Evolutionary conservation across 2,113 vertebrate species (phyloP).

Genomic region (Microcebus tavaratra): DNA sequence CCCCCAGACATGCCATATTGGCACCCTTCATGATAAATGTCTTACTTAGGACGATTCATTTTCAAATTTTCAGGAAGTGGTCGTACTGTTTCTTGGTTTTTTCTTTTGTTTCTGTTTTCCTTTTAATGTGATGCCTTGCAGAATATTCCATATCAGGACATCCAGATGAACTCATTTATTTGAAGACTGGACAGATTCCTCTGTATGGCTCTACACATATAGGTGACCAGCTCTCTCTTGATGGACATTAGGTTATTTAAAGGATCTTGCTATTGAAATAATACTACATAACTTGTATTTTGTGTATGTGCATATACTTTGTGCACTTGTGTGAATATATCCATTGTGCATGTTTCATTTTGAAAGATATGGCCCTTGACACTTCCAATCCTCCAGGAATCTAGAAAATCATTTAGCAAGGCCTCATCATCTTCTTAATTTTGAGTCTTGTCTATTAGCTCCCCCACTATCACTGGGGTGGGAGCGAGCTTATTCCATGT

Average conservation of each 20-base stretch:
- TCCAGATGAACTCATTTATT: not conserved
- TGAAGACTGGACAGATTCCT: not conserved
- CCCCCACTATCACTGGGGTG: not conserved
- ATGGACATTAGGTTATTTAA: not conserved
- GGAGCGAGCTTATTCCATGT: not conserved
- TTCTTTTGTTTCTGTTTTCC: not conserved
- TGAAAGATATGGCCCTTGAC: not conserved
- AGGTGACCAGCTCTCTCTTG: not conserved
- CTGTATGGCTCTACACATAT: not conserved
- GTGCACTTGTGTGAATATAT: not conserved
- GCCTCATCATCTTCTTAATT: not conserved
- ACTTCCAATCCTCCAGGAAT: not conserved
- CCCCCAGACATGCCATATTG: not conserved
- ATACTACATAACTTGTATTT: not conserved
- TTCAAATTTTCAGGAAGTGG: not conserved
- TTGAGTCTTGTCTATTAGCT: no score
- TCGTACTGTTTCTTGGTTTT: not conserved
- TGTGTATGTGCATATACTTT: not conserved
- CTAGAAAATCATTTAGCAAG: not conserved
- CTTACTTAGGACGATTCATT: not conserved
- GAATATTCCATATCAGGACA: not conserved
- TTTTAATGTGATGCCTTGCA: not conserved
- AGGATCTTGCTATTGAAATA: not conserved
- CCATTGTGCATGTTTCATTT: not conserved
- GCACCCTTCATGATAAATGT: not conserved